Evolutionary conservation across 1,140 invertebrate species (phyloP).

Genomic region (Cardiocondyla obscurior): DNA sequence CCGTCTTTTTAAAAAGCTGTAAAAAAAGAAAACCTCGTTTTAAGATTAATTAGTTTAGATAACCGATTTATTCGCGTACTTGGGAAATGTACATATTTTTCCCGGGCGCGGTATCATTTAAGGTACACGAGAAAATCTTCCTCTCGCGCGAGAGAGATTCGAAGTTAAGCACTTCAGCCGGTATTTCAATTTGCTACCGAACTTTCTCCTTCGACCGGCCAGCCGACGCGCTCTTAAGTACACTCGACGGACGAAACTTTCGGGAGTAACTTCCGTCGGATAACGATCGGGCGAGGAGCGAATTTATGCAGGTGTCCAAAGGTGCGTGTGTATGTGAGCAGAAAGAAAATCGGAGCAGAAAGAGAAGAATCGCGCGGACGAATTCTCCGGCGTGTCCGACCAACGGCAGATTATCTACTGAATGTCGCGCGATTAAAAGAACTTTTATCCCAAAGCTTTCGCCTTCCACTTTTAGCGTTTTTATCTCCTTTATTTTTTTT

Average conservation of each 20-base stretch:
- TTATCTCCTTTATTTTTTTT: too few species aligned
- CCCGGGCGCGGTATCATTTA: background rate
- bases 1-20: background rate
- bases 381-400: background rate
- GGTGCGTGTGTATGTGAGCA: constrained; percentile 43
- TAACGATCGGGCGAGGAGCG: constrained; percentile 55
- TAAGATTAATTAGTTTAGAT: background rate
- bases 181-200: constrained; percentile 41
- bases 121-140: background rate
- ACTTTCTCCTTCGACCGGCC: constrained; percentile 28
- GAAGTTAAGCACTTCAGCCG: constrained; percentile 18
- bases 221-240: constrained; percentile 8
- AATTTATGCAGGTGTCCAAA: constrained; percentile 57
- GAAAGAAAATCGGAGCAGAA: constrained; percentile 44
- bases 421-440: background rate
- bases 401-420: background rate
- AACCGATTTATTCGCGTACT: background rate
- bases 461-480: background rate
- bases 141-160: constrained; percentile 26
- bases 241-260: constrained; percentile 43
- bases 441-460: background rate
- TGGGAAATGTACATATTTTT: background rate
- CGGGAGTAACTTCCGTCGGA: constrained; percentile 55
- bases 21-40: background rate
- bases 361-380: constrained; percentile 13